These are phyloP conservation scores for Streblospio benedicti DNA, from an alignment of 1,140 invertebrate genomes.

Conservation along the genomic window DNA sequence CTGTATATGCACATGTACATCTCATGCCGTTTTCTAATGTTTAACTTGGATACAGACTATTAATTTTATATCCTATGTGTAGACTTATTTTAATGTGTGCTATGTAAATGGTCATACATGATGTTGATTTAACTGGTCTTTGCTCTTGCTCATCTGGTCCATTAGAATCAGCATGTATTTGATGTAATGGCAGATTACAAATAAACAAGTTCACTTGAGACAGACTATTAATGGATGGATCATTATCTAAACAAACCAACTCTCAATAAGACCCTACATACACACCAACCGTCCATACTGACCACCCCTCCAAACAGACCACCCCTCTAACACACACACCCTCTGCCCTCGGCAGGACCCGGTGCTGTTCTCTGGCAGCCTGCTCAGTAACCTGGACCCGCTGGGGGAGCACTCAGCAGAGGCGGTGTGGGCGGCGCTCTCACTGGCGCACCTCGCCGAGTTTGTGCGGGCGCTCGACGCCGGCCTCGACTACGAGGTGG, in stretches of 20 bases:
- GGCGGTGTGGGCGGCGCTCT: slow-evolving; percentile 43
- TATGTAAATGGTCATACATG: background rate
- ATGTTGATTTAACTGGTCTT: no score
- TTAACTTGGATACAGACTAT: no score
- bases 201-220: background rate
- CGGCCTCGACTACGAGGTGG: slow-evolving; percentile 29
- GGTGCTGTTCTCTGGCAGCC: slow-evolving; percentile 47
- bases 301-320: background rate
- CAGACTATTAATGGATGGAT: background rate
- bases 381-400: slow-evolving; percentile 59
- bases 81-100: background rate
- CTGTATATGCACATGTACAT: no score
- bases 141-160: no score
- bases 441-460: slow-evolving; percentile 48
- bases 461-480: slow-evolving; percentile 28
- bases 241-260: no score
- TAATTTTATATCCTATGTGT: background rate
- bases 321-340: background rate
- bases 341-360: slow-evolving; percentile 46
- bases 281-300: background rate
- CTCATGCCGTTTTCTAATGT: no score
- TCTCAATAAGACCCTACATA: background rate
- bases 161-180: background rate
- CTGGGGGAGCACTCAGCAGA: slow-evolving; percentile 51
- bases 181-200: background rate